phyloP scores from a whole-genome alignment of 2,888 invertebrate genomes.

The Tipula confusa region DNA sequence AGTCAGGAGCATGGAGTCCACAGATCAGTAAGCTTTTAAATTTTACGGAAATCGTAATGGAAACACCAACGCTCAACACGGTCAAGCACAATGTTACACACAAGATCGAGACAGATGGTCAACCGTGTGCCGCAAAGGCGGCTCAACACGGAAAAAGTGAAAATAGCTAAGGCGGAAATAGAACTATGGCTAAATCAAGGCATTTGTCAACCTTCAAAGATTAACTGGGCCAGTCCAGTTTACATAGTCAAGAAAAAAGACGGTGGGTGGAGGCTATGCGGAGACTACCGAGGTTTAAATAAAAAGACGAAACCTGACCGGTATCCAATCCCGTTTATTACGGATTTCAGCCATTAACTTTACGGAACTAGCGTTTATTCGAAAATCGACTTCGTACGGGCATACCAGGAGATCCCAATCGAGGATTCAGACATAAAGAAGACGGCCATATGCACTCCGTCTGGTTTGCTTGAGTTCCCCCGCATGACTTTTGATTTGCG shows the following conservation, averaged over 20 bases:
- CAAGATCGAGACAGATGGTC: not conserved
- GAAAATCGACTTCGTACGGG: not conserved
- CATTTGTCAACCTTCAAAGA: not conserved
- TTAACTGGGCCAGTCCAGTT: not conserved
- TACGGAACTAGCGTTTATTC: not conserved
- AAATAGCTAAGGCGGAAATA: not conserved
- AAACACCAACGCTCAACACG: too few species aligned
- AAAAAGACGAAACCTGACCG: not conserved
- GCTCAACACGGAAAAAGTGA: not conserved
- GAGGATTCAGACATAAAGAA: not conserved
- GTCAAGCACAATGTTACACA: too few species aligned
- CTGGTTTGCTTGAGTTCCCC: constrained; percentile 43
- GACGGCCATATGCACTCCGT: constrained; percentile 39
- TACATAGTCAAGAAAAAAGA: too few species aligned
- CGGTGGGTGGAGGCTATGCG: not conserved
- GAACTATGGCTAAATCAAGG: not conserved
- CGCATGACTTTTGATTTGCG: constrained; percentile 43
- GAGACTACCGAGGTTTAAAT: not conserved
- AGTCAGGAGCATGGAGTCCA: not conserved
- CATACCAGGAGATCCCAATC: not conserved
- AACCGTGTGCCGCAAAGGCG: not conserved
- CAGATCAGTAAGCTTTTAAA: not conserved
- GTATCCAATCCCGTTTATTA: not conserved
- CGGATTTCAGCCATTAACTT: not conserved
- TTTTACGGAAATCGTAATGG: too few species aligned